phyloP scores from a whole-genome alignment of 2,797 vertebrate genomes.

The Tarsius wallacei region DNA sequence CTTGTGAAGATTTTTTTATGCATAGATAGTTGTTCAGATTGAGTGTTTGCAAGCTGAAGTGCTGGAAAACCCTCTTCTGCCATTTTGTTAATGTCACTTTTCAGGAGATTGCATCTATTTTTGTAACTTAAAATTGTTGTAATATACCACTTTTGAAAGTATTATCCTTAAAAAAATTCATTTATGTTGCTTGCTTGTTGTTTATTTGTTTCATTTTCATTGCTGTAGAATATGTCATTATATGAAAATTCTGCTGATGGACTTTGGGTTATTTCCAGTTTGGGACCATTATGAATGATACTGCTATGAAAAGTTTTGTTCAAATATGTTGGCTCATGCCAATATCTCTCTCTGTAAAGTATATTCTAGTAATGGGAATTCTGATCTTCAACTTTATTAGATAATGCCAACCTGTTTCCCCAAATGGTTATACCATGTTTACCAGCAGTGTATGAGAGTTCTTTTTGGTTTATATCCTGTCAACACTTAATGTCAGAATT shows the following conservation, averaged over 20 bases:
- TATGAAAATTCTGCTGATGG: neutral
- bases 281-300: neutral
- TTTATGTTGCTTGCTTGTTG: neutral
- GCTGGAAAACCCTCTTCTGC: neutral
- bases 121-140: neutral
- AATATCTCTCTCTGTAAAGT: neutral
- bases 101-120: neutral
- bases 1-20: neutral
- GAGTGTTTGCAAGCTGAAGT: neutral
- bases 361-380: neutral
- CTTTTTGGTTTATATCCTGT: neutral
- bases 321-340: neutral
- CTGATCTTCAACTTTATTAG: neutral
- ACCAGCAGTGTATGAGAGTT: neutral
- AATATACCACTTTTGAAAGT: neutral
- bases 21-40: neutral
- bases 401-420: neutral
- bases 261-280: neutral
- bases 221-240: neutral
- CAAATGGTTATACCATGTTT: neutral
- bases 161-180: neutral
- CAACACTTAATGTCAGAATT: neutral
- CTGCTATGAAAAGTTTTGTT: neutral
- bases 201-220: neutral
- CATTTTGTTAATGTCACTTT: neutral